Evolutionary conservation across 2,797 vertebrate genomes (phyloP).

Genomic region (Philypnodon macrostomus): DNA sequence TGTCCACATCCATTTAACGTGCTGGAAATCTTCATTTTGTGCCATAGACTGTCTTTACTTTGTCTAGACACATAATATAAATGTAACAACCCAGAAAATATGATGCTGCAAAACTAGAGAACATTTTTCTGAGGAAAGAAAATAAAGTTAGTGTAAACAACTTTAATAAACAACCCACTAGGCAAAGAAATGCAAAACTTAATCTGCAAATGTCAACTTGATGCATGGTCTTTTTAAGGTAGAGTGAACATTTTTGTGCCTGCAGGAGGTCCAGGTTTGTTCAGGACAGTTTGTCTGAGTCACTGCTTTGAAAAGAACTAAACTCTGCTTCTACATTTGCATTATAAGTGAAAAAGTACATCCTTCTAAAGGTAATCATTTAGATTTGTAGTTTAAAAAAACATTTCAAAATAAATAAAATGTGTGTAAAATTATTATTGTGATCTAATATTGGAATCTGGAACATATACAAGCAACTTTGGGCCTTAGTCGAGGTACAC

Average conservation of each 20-base stretch:
- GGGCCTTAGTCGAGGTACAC: no score
- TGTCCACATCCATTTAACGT: neutral
- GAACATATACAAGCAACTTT: no score
- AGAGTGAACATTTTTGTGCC: constrained; percentile 35
- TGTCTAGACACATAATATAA: constrained; percentile 4
- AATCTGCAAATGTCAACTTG: constrained; percentile 23
- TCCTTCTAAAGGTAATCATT: no score
- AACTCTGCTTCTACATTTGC: neutral
- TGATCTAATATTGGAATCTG: no score
- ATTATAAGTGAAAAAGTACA: neutral
- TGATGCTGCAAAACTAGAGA: neutral
- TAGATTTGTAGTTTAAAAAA: no score
- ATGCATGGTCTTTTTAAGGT: neutral
- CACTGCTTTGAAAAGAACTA: constrained; percentile 1
- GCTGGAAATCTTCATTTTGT: constrained; percentile 14
- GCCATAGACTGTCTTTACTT: constrained; percentile 3
- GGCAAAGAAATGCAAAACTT: constrained; percentile 19
- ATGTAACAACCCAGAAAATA: neutral
- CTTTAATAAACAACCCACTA: neutral
- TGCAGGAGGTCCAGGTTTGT: constrained; percentile 36
- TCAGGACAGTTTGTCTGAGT: constrained; percentile 14
- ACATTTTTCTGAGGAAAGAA: no score
- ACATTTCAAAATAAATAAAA: no score
- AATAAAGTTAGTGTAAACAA: neutral
- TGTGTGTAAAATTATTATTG: no score